Percentiles rank a stretch among this genome's conserved stretches.
These are phyloP conservation scores for Aulostomus chinensis DNA, from an alignment of 2,797 vertebrate genomes.

Conservation along the genomic window DNA sequence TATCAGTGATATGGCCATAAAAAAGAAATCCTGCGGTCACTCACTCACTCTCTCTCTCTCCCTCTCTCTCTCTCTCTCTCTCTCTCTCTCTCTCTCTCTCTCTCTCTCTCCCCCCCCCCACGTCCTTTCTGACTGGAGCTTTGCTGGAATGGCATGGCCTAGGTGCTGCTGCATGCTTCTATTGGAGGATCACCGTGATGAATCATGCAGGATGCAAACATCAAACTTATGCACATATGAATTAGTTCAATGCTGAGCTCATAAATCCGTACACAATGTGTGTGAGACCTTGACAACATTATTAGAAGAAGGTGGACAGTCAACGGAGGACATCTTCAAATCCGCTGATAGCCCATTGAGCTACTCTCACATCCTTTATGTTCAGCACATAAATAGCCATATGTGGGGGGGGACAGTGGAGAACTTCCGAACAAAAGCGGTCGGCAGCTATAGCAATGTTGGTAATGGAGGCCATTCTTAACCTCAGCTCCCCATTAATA, in stretches of 20 bases:
- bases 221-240: conserved; percentile 27
- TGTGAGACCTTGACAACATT: background rate
- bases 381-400: conserved; percentile 18
- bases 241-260: conserved; percentile 3
- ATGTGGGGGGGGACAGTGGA: no score
- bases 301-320: conserved; percentile 11
- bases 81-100: no score
- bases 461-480: conserved; percentile 69
- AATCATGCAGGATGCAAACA: conserved; percentile 27
- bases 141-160: no score
- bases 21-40: no score
- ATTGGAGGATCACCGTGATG: conserved; percentile 1
- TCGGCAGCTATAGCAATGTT: conserved; percentile 30
- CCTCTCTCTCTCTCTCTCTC: no score
- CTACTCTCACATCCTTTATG: conserved; percentile 25
- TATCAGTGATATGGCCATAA: no score
- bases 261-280: conserved; percentile 12
- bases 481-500: conserved; percentile 63
- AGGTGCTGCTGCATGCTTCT: no score
- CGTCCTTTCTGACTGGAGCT: no score
- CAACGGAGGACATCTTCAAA: background rate
- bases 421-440: conserved; percentile 34
- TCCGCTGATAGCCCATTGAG: conserved; percentile 12
- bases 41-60: no score
- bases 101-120: no score